Base-by-base conservation (phyloP, 37 sponge, comb jelly and placozoan species). In the Oopsacas minuta region DNA sequence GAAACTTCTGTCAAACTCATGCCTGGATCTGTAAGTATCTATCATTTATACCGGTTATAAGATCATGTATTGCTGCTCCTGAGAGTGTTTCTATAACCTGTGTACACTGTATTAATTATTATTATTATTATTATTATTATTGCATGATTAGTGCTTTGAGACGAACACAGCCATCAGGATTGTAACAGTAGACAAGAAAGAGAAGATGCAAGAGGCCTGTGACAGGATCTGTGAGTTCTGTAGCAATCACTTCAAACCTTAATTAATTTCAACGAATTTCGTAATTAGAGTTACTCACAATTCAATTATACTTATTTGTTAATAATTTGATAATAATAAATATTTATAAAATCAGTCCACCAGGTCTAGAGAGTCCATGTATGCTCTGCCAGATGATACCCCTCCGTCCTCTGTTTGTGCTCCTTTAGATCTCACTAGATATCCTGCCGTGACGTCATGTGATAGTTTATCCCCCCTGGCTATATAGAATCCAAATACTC, bases 171-270 rank as follows among this genome's bases (percentile, higher is more conserved):
- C 75, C 5, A n/a, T 61, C 30, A 25, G 75, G 28, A 3, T 61
- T 12, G 75, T 61, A 5, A 61, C 75, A 34, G 30, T 61, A 5
- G 75, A n/a, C 5, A 12, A 61, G 75, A 3, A 5, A 5, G 75
- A 61, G 30, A 61, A n/a, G 75, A 61, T 61, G 75, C 75, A n/a
- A 12, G 75, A 61, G 75, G 75, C 75, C 75, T 61, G 75, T 34
- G 75, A 61, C 28, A 3, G 75, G 75, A 61, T 61, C 5, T 61
- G 75, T 12, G 75, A 61, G 22, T 61, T 61, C 75, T 61, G 75
- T 12, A 3, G 28, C 30, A 10, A 25, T n/a, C 75, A 61, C 75
- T 61, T 32, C 75, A 61, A 3, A 12, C 75, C 75, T 34, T 61
- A 34, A 61, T 10, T 34, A 3, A 10, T 61, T 20, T 25, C 51